A percentile compares a stretch with the other conserved stretches of the same genome.
Conservation (phyloP, 2,113 vertebrate species). For the Okapia johnstoni region DNA sequence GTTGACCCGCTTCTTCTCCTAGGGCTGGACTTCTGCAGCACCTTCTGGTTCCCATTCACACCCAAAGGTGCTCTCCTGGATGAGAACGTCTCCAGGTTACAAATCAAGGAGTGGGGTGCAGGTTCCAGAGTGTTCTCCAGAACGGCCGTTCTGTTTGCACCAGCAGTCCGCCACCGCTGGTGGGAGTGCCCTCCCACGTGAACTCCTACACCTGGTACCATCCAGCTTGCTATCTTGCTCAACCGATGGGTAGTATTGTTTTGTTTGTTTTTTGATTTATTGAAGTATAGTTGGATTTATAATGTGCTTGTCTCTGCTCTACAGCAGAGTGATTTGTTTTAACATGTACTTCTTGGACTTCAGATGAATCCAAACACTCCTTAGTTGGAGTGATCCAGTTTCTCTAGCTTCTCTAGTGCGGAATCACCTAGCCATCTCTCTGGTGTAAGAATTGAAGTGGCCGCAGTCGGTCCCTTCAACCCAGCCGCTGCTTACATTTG, state of each 20-base stretch:
- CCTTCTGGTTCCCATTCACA: neutral
- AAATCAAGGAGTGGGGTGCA: too few species aligned
- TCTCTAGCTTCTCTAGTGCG: accelerated
- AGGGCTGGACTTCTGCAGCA: accelerated
- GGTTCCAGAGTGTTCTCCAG: neutral
- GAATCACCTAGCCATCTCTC: neutral
- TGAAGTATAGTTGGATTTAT: neutral
- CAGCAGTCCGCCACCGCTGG: accelerated
- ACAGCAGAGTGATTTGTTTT: neutral
- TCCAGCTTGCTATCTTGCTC: neutral
- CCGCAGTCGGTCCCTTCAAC: neutral
- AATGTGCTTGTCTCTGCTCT: neutral
- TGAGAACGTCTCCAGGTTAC: neutral
- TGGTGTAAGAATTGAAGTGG: neutral
- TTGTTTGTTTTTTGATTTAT: neutral
- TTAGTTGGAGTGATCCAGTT: neutral
- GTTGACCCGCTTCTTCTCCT: neutral
- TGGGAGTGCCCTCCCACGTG: neutral
- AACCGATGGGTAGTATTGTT: neutral
- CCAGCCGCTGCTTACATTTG: accelerated
- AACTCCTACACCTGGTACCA: neutral
- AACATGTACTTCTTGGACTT: neutral
- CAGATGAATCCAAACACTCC: neutral
- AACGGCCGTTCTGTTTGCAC: accelerated
- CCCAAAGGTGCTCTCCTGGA: neutral